Percentiles rank a stretch among this genome's conserved stretches.
These are phyloP conservation scores for Tretioscincus oriximinensis DNA, from an alignment of 2,113 vertebrate species.

Conservation along the genomic window DNA sequence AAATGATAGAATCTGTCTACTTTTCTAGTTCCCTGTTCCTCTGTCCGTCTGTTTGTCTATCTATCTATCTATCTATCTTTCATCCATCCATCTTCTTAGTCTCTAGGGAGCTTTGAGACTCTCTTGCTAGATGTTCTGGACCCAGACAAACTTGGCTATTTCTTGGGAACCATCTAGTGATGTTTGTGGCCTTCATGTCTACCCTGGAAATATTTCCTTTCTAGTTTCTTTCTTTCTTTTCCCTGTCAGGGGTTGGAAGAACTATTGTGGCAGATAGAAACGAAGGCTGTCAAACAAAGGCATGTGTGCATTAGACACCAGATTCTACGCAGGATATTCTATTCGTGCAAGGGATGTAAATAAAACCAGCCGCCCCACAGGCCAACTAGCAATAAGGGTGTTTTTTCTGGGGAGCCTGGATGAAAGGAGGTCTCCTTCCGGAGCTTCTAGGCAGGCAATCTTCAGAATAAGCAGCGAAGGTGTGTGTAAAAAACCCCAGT, in stretches of 20 bases:
- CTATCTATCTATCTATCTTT: too few species aligned
- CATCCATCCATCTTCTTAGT: too few species aligned
- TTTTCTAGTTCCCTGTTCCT: neutral
- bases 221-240: neutral
- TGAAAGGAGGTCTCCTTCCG: neutral
- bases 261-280: too few species aligned
- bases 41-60: neutral
- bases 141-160: too few species aligned
- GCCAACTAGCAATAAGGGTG: neutral
- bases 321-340: neutral
- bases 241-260: too few species aligned
- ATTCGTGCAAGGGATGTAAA: neutral
- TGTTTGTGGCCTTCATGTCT: neutral
- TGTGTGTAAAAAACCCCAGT: too few species aligned
- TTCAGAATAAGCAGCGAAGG: slow-evolving; percentile 7
- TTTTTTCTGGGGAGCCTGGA: neutral
- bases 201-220: neutral
- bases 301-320: neutral
- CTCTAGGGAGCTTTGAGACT: too few species aligned
- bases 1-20: too few species aligned
- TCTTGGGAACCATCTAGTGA: too few species aligned
- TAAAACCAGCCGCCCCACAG: neutral
- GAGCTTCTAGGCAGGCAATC: slow-evolving; percentile 1
- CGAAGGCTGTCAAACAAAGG: too few species aligned
- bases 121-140: too few species aligned